Percentiles rank a stretch among this genome's conserved stretches.
Evolutionary conservation across 2,888 invertebrate species (phyloP).

Genomic region (Pocota personata): DNA sequence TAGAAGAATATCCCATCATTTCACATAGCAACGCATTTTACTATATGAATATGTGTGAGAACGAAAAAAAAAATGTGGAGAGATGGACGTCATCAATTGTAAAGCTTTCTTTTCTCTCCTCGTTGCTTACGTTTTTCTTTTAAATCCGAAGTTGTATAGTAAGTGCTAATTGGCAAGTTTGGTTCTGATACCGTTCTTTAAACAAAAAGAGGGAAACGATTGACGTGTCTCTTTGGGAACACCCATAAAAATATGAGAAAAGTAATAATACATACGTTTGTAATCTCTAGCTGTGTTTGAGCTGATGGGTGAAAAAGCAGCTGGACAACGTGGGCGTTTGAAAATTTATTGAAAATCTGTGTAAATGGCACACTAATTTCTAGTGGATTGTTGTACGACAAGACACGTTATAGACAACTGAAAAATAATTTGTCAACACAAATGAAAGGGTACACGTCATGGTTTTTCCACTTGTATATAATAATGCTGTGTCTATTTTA

Average conservation of each 20-base stretch:
- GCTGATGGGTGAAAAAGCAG: not conserved
- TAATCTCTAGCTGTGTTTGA: not conserved
- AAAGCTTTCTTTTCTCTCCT: conserved; percentile 52
- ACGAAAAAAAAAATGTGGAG: conserved; percentile 1
- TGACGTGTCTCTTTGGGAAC: conserved; percentile 40
- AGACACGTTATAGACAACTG: not conserved
- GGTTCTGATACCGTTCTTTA: conserved; percentile 24
- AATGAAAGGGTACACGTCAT: conserved; percentile 6
- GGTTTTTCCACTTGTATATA: not conserved
- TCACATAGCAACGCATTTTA: conserved; percentile 46
- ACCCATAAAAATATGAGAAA: not conserved
- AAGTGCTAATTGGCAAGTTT: conserved; percentile 4
- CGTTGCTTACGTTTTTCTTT: not conserved
- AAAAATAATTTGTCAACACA: not conserved
- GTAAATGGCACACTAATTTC: not conserved
- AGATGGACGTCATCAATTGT: conserved; percentile 64
- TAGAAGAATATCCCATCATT: conserved; percentile 45
- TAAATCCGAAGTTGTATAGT: not conserved
- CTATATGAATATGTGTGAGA: conserved; percentile 3
- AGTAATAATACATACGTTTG: too few species aligned
- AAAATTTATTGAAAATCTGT: not conserved
- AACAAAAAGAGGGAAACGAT: not conserved
- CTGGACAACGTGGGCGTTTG: not conserved
- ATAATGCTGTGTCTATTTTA: not conserved
- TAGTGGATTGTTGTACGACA: not conserved